Conservation (phyloP, 2,888 invertebrate species). For the Trachelus stipa region DNA sequence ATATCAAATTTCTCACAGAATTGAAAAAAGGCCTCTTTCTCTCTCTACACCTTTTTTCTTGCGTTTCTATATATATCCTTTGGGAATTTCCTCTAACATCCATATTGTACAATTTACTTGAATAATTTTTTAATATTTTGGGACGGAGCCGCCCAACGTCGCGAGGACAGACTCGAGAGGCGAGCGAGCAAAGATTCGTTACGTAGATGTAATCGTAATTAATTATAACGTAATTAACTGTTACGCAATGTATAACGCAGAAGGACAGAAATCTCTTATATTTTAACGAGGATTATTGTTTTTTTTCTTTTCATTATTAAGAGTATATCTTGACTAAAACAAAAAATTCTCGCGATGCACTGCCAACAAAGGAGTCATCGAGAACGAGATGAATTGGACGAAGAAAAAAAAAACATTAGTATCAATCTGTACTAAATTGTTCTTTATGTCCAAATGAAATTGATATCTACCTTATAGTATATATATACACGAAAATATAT, state of each 20-base stretch:
- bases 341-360: background rate
- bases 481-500: slow-evolving; percentile 47
- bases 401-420: slow-evolving; percentile 18
- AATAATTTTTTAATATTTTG: slow-evolving; percentile 17
- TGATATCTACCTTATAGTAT: slow-evolving; percentile 29
- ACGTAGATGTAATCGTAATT: slow-evolving; percentile 24
- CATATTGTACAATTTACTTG: background rate
- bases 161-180: slow-evolving; percentile 43
- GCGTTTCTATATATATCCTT: too few relatives aligned
- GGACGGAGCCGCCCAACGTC: slow-evolving; percentile 58
- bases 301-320: background rate
- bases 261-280: background rate
- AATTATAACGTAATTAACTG: background rate
- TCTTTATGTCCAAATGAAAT: slow-evolving; percentile 36
- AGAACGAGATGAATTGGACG: background rate
- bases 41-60: too few relatives aligned
- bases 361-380: background rate
- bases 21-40: background rate
- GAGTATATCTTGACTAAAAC: background rate
- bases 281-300: slow-evolving; percentile 8
- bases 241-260: slow-evolving; percentile 6
- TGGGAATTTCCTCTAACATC: background rate
- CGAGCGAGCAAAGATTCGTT: slow-evolving; percentile 1
- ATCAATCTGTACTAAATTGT: slow-evolving; percentile 37
- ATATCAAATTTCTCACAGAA: slow-evolving; percentile 10